Evolutionary conservation across 2,888 invertebrate species (phyloP).

Genomic region (Asteroscopus sphinx): DNA sequence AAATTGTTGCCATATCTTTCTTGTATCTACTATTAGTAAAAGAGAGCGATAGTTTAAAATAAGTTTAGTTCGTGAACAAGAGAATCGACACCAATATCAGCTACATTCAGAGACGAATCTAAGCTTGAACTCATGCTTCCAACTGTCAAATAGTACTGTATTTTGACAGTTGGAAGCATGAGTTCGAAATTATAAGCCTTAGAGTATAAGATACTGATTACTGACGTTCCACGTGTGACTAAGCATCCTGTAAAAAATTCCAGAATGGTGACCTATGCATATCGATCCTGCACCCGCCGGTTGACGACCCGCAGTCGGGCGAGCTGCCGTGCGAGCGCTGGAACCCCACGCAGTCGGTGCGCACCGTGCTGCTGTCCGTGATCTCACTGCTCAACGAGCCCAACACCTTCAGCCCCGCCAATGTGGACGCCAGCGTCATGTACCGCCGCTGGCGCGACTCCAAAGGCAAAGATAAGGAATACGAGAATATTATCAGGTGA

Average conservation of each 20-base stretch:
- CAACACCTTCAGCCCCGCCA: constrained; percentile 99
- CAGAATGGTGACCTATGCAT: constrained; percentile 99
- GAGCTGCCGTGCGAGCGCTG: constrained; percentile 99
- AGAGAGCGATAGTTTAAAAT: too few species aligned
- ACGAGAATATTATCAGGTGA: constrained; percentile 99
- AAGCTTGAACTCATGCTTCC: too few species aligned
- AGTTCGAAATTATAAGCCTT: too few species aligned
- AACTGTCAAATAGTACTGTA: too few species aligned
- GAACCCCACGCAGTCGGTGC: constrained; percentile 99
- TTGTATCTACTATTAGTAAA: too few species aligned
- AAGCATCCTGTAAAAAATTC: constrained; percentile 54
- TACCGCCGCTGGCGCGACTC: constrained; percentile 99
- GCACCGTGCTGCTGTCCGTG: constrained; percentile 99
- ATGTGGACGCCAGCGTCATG: constrained; percentile 99
- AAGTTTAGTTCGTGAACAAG: too few species aligned
- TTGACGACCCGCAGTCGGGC: constrained; percentile 99
- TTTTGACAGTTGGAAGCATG: too few species aligned
- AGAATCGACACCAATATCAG: too few species aligned
- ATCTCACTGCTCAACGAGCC: constrained; percentile 99
- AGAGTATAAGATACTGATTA: too few species aligned
- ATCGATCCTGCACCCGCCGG: constrained; percentile 99
- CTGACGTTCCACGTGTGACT: not conserved
- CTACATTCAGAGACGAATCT: too few species aligned
- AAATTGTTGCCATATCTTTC: too few species aligned
- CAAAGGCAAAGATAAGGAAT: constrained; percentile 99